Base-by-base conservation (phyloP, 2,113 vertebrate genomes). In the Catharus minimus region DNA sequence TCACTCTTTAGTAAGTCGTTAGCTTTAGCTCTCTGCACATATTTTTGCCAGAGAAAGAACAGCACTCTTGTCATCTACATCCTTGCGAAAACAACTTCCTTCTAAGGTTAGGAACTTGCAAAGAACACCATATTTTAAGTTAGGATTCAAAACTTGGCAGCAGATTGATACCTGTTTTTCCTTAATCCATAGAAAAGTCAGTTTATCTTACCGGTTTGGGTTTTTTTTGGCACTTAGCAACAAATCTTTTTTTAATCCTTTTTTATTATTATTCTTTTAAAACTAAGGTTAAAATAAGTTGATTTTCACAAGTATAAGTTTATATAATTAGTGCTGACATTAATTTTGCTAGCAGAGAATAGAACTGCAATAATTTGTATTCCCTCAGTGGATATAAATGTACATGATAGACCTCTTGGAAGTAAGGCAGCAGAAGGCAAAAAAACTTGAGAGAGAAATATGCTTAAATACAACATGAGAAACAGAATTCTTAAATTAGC, bases 1-100 rank as follows among this genome's bases (percentile, higher is more conserved):
- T 85, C 13, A 43, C 0, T 0, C 30, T 16, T 84, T 57, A 41
- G 1, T n/a, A 64, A 56, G 17, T 52, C 3, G 1, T 43, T 33
- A 43, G 5, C 11, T 85, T 84, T 52, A 27, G 5, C 2, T 78
- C 19, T 55, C 6, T 44, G 32, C 20, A 20, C 1, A 12, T 55
- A 24, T 65, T 83, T 72, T 55, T 91, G 15, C 36, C 23, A 83
- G 57, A 53, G 14, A 76, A 11, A 68, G 9, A 60, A 57, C 10
- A 86, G 8, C 0, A 1, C 13, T 56, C 50, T 73, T 66, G 27
- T 65, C 61, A 71, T 28, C 47, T 55, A 28, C 52, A 71, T 20
- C 12, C 13, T 78, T 74, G 38, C 5, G 62, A 64, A 5, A 11
- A 30, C 60, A 66, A 27, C 19, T 58, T 79, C 27, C 14, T 6